Base-by-base conservation (phyloP, 2,888 invertebrate species). In the Hypselothyrea guttata region DNA sequence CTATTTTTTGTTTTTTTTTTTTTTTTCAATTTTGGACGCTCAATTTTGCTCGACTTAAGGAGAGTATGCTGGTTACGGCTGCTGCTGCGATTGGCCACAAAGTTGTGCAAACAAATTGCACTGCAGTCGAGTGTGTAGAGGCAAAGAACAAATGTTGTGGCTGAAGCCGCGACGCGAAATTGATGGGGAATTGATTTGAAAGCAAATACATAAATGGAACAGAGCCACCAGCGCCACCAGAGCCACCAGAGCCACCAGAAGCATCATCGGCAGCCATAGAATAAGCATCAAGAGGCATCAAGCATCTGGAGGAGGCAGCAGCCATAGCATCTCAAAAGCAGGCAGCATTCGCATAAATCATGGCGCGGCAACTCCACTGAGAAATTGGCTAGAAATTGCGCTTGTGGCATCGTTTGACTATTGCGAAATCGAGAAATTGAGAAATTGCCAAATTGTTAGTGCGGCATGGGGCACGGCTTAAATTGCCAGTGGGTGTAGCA, bases 141-240 rank as follows among this genome's bases (percentile, higher is more conserved):
- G 45, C 59, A 51, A 48, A 41, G 53, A 73, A 65, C 64, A 82
- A 84, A 77, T 84, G 82, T 81, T 71, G 77, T 68, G 74, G 68
- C 70, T 69, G 73, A 22, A 57, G 61, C 72, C 69, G 52, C 62
- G 40, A 57, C 62, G 79, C 72, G 65, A 84, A 78, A 78, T 84
- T 79, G 83, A 84, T 79, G 83, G 72, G 59, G 83, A 82, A 82
- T 84, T 79, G 78, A 79, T 84, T 78, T 84, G 78, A 83, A 82
- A 79, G 83, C 85, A 84, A 82, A 79, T 82, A 84, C 84, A 84
- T 78, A 81, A 82, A 76, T 76, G 78, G 79, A 73, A 77, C 84
- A 73, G 40, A 48, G 57, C 46, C 56, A 41, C 41, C 22, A 18
- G 30, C 8, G 22, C 4, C 8, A 22, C 0, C 4, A 7, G 4